Evolutionary conservation across 2,113 vertebrate genomes (phyloP), one percentile per base, ranked within the genome.

Genomic region (Gambusia holbrooki): DNA sequence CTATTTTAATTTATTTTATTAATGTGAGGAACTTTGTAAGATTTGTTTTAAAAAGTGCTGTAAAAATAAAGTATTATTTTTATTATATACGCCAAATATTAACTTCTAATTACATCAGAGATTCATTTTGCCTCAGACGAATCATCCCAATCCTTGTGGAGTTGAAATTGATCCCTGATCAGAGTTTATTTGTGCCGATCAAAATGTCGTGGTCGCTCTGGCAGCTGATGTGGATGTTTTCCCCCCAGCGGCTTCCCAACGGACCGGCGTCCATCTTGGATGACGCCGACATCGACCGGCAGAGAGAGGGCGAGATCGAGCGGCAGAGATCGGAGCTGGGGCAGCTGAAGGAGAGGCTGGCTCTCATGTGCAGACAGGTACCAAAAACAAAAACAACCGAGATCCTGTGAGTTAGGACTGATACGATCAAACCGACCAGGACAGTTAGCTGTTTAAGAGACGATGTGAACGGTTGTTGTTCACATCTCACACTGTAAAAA

Each of bases 341-440:
- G 28, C 96, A 97, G 88, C 93, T 97, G 82, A 96, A 96, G 64
- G 96, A 98, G 87, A 91, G 96, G 62, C 94, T 97, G 86, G 96
- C 96, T 2, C 94, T 96, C 86, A 93, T 98, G 92, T 96, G 96
- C 90, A 94, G 96, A 90, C 96, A 97, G 94, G 94, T 95, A 84
- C 63, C 17, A 3, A 35, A 35, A 65, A 27, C 22, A 0, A 12
- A 3, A 25, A 45, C 42, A 45, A 3, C 6, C 15, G 1, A 58
- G 9, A 10, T 11, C 25, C 5, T 10, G 2, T 25, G 17, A 25
- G 5, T 8, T 54, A 8, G 22, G 22, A 54, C 3, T 9, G 48
- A 54, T 54, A 9, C 8, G 22, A 19, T 54, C 6, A 25, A 45
- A 45, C 17, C 42, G 25, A 9, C 14, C 2, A 54, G 48, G 6